Conservation (phyloP, 30 jellyfish, hydroid and myxozoan species). For the Euphysa ruthae region DNA sequence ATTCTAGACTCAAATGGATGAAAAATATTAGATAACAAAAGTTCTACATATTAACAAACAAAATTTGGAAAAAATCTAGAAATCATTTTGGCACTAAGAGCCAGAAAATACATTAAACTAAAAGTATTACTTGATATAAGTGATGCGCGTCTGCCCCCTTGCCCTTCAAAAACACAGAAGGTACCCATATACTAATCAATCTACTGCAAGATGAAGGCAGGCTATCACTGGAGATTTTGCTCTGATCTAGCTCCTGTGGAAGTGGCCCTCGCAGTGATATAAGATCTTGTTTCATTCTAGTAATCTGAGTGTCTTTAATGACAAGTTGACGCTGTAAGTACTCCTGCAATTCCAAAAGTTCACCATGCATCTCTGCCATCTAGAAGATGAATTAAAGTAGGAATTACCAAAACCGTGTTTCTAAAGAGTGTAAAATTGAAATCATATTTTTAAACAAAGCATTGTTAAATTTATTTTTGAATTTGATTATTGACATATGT, state of each 20-base stretch:
- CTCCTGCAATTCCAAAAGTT: slow-evolving; percentile 81
- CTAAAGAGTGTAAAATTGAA: too few relatives aligned
- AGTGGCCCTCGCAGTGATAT: slow-evolving; percentile 86
- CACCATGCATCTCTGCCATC: slow-evolving; percentile 97
- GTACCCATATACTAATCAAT: slow-evolving; percentile 77
- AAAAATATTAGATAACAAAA: too few relatives aligned
- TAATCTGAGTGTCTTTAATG: slow-evolving; percentile 30
- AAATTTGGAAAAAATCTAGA: too few relatives aligned
- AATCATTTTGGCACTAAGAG: too few relatives aligned
- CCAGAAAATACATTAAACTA: too few relatives aligned
- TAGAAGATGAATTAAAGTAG: neutral
- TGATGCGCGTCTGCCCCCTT: slow-evolving; percentile 92
- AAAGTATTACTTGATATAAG: slow-evolving; percentile 85
- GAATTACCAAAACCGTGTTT: too few relatives aligned
- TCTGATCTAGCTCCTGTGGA: slow-evolving; percentile 57
- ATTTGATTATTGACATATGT: too few relatives aligned
- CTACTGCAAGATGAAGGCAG: slow-evolving; percentile 31
- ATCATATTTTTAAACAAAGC: too few relatives aligned
- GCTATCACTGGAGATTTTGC: too few relatives aligned
- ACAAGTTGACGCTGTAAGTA: slow-evolving; percentile 61
- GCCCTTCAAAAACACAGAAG: slow-evolving; percentile 84
- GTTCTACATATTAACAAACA: too few relatives aligned
- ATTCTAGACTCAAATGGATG: too few relatives aligned
- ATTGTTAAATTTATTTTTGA: too few relatives aligned
- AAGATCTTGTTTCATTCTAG: slow-evolving; percentile 63